Conservation (phyloP, 2,113 vertebrate genomes). For the Melanostigma gelatinosum region DNA sequence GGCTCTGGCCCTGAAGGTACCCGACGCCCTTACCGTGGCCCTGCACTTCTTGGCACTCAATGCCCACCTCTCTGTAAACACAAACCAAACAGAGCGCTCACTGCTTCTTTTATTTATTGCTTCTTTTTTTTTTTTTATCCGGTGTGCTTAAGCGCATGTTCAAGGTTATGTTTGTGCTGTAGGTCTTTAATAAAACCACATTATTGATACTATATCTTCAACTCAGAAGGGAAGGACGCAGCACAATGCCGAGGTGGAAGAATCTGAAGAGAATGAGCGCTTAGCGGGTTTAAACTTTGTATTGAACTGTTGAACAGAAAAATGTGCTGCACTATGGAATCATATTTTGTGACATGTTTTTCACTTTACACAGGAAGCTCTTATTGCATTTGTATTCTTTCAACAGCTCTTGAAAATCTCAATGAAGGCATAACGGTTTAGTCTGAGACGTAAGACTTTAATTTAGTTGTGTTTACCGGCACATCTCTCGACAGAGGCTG, state of each 20-base stretch:
- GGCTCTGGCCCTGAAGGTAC: conserved; percentile 69
- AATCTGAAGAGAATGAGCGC: not conserved
- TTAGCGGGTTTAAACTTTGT: not conserved
- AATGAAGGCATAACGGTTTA: no score
- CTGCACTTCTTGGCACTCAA: conserved; percentile 78
- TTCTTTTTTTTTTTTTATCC: no score
- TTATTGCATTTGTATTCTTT: not conserved
- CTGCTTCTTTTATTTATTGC: not conserved
- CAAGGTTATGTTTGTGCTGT: not conserved
- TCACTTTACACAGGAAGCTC: not conserved
- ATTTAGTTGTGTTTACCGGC: conserved; percentile 77
- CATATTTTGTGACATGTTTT: not conserved
- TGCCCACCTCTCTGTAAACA: conserved; percentile 77
- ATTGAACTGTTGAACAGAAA: not conserved
- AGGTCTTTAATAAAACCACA: not conserved
- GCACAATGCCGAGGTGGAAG: not conserved
- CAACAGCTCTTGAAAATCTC: no score
- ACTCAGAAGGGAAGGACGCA: not conserved
- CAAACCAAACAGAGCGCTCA: conserved; percentile 21
- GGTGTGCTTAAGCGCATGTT: not conserved
- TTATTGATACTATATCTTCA: not conserved
- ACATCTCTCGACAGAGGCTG: conserved; percentile 84
- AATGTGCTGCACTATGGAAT: not conserved
- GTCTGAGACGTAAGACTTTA: not conserved
- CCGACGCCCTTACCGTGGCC: conserved; percentile 83